phyloP scores from a whole-genome alignment of 2,888 invertebrate genomes.

The Chrysolina oricalcia region DNA sequence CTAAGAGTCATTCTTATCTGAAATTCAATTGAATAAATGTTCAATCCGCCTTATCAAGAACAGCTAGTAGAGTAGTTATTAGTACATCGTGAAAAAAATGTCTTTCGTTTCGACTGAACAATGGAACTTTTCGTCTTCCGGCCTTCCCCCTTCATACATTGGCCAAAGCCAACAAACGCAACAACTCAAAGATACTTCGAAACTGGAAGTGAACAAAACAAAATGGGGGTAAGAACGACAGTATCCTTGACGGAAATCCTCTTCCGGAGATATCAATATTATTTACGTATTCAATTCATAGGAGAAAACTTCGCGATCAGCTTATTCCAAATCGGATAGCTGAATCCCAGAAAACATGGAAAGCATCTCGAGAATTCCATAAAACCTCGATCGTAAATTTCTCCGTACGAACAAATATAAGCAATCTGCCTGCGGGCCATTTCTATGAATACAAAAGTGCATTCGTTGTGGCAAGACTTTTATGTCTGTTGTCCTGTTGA shows the following conservation, averaged over 20 bases:
- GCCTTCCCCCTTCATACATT: background rate
- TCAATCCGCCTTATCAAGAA: too few relatives aligned
- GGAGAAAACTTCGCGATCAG: conserved; percentile 6
- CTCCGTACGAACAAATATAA: conserved; percentile 7
- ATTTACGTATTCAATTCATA: conserved; percentile 16
- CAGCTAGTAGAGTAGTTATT: too few relatives aligned
- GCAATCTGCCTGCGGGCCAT: conserved; percentile 21
- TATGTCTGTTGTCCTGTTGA: conserved; percentile 43
- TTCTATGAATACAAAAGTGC: conserved; percentile 42
- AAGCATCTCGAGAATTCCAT: conserved; percentile 23
- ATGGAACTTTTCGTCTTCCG: background rate
- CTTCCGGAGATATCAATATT: conserved; percentile 18
- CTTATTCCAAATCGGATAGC: conserved; percentile 9
- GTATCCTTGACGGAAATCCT: background rate
- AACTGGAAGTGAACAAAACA: background rate
- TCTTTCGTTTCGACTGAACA: too few relatives aligned
- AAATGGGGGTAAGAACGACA: conserved; percentile 5
- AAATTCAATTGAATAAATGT: too few relatives aligned
- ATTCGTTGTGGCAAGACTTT: conserved; percentile 38
- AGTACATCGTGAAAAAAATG: too few relatives aligned
- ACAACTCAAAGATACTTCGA: background rate
- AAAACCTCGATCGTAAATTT: conserved; percentile 15
- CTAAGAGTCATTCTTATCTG: too few relatives aligned
- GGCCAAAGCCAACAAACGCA: background rate
- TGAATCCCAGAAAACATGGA: conserved; percentile 6